Evolutionary conservation across 2,113 vertebrate species (phyloP).

Genomic region (Megaceryle maxima): DNA sequence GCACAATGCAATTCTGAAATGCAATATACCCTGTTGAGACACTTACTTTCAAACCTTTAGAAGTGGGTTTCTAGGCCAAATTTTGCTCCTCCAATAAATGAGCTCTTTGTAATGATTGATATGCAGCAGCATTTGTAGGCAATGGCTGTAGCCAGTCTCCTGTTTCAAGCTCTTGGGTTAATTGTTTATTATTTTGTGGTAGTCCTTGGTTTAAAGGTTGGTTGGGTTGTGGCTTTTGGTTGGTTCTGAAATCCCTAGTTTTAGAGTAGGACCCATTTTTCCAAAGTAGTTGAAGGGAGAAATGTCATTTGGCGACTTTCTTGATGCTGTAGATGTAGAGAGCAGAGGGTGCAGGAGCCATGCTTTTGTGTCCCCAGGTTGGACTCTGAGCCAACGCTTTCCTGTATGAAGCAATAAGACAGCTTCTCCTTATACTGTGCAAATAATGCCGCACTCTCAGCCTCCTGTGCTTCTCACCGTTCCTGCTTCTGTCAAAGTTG

Average conservation of each 20-base stretch:
- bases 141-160: not conserved
- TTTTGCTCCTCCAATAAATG: not conserved
- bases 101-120: not conserved
- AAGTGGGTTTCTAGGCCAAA: not conserved
- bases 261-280: not conserved
- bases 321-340: not conserved
- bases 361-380: fast-evolving
- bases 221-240: not conserved
- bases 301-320: not conserved
- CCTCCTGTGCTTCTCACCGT: not conserved
- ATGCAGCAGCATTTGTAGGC: not conserved
- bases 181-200: not conserved
- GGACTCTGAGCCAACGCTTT: not conserved
- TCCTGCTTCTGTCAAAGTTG: not conserved
- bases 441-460: not conserved
- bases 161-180: not conserved
- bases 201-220: not conserved
- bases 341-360: not conserved
- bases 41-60: not conserved
- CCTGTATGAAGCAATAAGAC: not conserved
- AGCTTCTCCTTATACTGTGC: not conserved
- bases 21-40: not conserved
- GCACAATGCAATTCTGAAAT: not conserved
- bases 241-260: not conserved
- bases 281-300: not conserved